A percentile compares a stretch with the other conserved stretches of the same genome.
These are phyloP conservation scores for Chaetops frenatus DNA, from an alignment of 2,113 vertebrate genomes.

Conservation along the genomic window DNA sequence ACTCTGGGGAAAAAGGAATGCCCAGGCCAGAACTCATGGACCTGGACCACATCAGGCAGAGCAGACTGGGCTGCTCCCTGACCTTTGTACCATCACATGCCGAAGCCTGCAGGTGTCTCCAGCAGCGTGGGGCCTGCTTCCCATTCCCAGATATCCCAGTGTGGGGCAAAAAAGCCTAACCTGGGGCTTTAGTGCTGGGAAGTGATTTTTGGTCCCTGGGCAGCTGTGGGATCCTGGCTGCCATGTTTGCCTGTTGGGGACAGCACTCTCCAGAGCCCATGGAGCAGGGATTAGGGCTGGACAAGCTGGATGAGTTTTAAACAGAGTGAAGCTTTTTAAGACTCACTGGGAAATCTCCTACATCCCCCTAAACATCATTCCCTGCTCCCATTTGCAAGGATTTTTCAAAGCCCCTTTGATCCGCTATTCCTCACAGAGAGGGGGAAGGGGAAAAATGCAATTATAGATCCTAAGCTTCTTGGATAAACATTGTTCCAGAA, in stretches of 20 bases:
- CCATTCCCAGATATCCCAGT: background rate
- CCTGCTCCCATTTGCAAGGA: background rate
- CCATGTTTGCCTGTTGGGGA: background rate
- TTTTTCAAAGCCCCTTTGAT: slow-evolving; percentile 4
- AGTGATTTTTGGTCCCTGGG: background rate
- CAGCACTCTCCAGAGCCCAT: background rate
- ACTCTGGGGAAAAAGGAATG: background rate
- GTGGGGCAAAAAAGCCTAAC: background rate
- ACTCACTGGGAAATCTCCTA: background rate
- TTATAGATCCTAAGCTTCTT: background rate
- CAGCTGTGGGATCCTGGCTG: background rate
- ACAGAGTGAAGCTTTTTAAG: background rate
- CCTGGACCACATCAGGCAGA: accelerated
- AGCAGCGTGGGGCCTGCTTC: accelerated
- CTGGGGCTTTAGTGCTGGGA: background rate
- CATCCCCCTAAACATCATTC: background rate
- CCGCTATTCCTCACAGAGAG: background rate
- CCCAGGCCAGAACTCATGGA: background rate
- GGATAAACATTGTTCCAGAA: background rate
- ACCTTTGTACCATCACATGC: background rate
- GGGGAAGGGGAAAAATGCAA: background rate
- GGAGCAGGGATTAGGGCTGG: background rate
- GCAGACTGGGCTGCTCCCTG: background rate
- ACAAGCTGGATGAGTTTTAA: background rate
- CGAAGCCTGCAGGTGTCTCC: background rate